A percentile compares a stretch with the other conserved stretches of the same genome.
phyloP scores from a whole-genome alignment of 1,140 invertebrate species.

The Conus ventricosus region DNA sequence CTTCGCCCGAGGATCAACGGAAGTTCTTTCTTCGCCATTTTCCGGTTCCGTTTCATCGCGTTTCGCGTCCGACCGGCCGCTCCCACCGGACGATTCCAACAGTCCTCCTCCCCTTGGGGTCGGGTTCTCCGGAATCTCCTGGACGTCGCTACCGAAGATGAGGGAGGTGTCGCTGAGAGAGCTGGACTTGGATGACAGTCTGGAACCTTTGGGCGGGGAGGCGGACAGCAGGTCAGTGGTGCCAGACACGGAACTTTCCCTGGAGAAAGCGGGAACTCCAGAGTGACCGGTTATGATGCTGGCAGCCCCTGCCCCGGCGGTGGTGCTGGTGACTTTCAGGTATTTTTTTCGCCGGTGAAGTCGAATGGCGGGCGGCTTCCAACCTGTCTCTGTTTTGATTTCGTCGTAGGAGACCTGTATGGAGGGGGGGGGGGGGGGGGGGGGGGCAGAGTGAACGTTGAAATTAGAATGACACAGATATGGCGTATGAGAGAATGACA shows the following conservation, averaged over 20 bases:
- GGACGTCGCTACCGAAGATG: neutral
- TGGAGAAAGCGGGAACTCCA: neutral
- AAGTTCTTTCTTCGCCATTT: neutral
- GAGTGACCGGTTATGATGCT: neutral
- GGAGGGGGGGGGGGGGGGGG: neutral
- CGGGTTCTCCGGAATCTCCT: neutral
- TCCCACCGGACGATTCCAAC: neutral
- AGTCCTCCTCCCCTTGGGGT: neutral
- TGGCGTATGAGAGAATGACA: no score
- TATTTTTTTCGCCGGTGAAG: conserved; percentile 30
- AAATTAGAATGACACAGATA: no score
- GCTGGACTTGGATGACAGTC: neutral
- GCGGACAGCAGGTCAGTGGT: neutral
- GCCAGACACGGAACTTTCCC: neutral
- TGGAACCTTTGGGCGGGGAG: neutral
- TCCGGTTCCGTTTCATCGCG: neutral
- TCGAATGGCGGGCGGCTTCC: neutral
- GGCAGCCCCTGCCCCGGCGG: neutral
- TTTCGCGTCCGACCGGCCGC: neutral
- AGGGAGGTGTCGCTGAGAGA: neutral
- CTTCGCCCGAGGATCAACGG: neutral
- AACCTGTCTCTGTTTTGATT: conserved; percentile 39
- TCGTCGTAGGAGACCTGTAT: conserved; percentile 30
- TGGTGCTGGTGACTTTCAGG: neutral
- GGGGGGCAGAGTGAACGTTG: no score